Conservation (phyloP, 2,113 vertebrate genomes). For the Phrynosoma platyrhinos region DNA sequence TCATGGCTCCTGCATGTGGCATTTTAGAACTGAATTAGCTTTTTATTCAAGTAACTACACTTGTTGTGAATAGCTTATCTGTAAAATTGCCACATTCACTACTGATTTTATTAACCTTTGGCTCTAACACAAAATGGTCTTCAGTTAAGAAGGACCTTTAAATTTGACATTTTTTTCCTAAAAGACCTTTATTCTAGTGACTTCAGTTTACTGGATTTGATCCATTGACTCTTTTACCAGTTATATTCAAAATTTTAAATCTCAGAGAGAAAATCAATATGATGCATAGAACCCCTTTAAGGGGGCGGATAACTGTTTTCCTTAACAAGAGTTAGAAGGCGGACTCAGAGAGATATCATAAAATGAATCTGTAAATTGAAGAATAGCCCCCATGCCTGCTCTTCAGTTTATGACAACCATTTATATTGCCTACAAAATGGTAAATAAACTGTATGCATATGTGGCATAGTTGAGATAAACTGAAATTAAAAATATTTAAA, state of each 20-base stretch:
- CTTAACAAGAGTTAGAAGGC: conserved; percentile 63
- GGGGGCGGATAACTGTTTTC: conserved; percentile 41
- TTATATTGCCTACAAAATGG: conserved; percentile 4
- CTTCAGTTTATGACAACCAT: conserved; percentile 53
- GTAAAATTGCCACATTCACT: conserved; percentile 97
- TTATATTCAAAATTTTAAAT: conserved; percentile 79
- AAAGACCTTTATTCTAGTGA: conserved; percentile 80
- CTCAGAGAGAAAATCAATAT: conserved; percentile 70
- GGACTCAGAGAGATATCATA: conserved; percentile 48
- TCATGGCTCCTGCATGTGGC: conserved; percentile 90
- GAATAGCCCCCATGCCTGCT: conserved; percentile 35
- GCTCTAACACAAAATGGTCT: conserved; percentile 88
- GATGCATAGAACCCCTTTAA: conserved; percentile 66
- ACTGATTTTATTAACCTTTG: conserved; percentile 98
- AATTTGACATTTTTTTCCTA: conserved; percentile 86
- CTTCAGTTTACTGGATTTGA: conserved; percentile 82
- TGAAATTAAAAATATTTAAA: conserved; percentile 47
- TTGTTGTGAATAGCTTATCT: conserved; percentile 98
- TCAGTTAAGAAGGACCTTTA: conserved; percentile 87
- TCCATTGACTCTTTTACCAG: conserved; percentile 80
- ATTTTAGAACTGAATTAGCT: conserved; percentile 94
- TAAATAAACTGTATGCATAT: conserved; percentile 56
- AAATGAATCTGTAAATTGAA: conserved; percentile 42
- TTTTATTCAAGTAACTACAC: conserved; percentile 94
- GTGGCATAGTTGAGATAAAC: conserved; percentile 61